Evolutionary conservation across 2,113 vertebrate genomes (phyloP).

Genomic region (Numenius arquata): DNA sequence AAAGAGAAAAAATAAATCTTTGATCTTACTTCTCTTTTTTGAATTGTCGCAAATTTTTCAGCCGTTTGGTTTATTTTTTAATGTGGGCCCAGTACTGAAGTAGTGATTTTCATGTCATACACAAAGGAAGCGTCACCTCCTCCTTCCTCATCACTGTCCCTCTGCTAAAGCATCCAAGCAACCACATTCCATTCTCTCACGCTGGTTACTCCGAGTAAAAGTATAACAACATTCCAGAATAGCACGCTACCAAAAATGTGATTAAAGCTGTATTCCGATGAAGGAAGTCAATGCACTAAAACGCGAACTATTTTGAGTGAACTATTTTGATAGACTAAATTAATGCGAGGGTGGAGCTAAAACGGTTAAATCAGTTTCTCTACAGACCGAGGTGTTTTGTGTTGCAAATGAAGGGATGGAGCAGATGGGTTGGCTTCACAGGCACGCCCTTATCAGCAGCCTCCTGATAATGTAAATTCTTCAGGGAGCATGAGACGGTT

Average conservation of each 20-base stretch:
- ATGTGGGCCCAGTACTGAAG: background rate
- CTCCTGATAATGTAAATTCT: conserved; percentile 52
- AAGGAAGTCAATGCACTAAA: background rate
- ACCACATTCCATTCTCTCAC: background rate
- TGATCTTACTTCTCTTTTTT: background rate
- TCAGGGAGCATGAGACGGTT: conserved; percentile 18
- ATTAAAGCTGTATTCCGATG: background rate
- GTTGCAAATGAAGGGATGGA: background rate
- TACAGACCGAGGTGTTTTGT: background rate
- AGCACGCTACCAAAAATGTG: background rate
- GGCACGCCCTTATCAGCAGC: conserved; percentile 49
- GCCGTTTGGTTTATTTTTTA: background rate
- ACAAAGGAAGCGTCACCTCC: background rate
- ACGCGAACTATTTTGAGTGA: background rate
- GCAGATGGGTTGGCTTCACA: conserved; percentile 30
- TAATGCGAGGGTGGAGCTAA: background rate
- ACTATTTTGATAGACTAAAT: background rate
- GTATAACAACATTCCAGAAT: background rate
- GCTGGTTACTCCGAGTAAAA: background rate
- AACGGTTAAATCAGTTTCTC: background rate
- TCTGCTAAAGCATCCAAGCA: background rate
- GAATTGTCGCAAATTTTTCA: background rate
- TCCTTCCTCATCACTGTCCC: background rate
- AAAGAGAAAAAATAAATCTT: background rate
- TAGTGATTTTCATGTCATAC: background rate